Percentiles rank a stretch among this genome's conserved stretches.
phyloP scores from a whole-genome alignment of 1,140 invertebrate species.

The Cryptotermes secundus region DNA sequence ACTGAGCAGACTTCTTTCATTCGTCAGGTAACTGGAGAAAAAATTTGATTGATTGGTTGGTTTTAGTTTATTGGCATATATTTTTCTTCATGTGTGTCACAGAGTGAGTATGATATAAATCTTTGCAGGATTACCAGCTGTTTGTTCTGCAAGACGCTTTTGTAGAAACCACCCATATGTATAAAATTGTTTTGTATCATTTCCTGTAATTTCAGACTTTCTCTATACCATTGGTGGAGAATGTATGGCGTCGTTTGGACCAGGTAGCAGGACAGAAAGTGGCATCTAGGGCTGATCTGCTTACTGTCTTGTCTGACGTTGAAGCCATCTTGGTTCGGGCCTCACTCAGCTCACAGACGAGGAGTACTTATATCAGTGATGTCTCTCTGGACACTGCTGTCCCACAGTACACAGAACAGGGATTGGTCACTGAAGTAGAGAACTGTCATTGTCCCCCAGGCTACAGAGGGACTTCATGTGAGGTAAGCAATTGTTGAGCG shows the following conservation, averaged over 20 bases:
- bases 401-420: constrained; percentile 53
- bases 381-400: constrained; percentile 78
- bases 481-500: constrained; percentile 50
- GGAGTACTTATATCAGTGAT: constrained; percentile 72
- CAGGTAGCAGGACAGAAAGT: constrained; percentile 39
- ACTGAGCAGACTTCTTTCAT: no score
- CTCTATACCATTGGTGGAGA: constrained; percentile 60
- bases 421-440: constrained; percentile 70
- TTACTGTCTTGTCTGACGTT: constrained; percentile 79
- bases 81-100: no score
- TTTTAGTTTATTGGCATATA: no score
- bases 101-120: no score
- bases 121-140: no score
- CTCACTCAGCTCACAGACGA: constrained; percentile 70
- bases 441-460: constrained; percentile 79
- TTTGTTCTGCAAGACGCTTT: no score
- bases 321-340: constrained; percentile 84
- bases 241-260: constrained; percentile 61
- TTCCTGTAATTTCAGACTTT: constrained; percentile 47
- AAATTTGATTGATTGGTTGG: no score
- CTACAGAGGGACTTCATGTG: constrained; percentile 81
- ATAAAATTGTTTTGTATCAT: no score
- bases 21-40: no score
- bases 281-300: constrained; percentile 73
- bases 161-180: no score